phyloP scores from a whole-genome alignment of 2,113 vertebrate species.

The Nettapus auritus region DNA sequence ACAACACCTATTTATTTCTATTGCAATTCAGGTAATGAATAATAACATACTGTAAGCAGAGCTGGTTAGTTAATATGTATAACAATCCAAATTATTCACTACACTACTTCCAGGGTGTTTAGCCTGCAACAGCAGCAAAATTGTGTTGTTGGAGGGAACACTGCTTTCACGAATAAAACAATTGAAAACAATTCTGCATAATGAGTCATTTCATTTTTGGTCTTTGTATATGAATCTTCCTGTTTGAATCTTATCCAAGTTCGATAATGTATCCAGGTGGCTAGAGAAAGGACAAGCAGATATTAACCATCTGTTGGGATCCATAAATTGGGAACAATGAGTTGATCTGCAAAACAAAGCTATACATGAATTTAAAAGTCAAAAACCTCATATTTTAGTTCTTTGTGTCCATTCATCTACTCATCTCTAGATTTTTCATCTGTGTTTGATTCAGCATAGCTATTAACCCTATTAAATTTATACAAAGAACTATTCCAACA shows the following conservation, averaged over 20 bases:
- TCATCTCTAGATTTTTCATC: neutral
- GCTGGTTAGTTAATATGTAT: neutral
- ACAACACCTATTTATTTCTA: neutral
- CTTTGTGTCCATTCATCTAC: neutral
- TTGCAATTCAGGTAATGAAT: neutral
- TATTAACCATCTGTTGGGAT: neutral
- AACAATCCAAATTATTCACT: neutral
- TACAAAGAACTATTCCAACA: neutral
- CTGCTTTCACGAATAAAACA: neutral
- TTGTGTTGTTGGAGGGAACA: neutral
- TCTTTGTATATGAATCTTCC: neutral
- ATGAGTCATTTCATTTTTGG: neutral
- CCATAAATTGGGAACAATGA: neutral
- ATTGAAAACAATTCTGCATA: neutral
- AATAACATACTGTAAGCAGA: neutral
- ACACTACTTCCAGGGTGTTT: neutral
- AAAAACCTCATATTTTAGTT: neutral
- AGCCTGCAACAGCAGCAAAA: neutral
- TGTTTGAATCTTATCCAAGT: neutral
- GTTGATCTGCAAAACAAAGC: neutral
- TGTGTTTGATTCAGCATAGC: neutral
- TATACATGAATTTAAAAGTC: neutral
- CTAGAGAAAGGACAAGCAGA: neutral
- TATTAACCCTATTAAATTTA: neutral
- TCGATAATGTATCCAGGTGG: neutral